phyloP scores from a whole-genome alignment of 2,113 vertebrate species.

The Cettia cetti region DNA sequence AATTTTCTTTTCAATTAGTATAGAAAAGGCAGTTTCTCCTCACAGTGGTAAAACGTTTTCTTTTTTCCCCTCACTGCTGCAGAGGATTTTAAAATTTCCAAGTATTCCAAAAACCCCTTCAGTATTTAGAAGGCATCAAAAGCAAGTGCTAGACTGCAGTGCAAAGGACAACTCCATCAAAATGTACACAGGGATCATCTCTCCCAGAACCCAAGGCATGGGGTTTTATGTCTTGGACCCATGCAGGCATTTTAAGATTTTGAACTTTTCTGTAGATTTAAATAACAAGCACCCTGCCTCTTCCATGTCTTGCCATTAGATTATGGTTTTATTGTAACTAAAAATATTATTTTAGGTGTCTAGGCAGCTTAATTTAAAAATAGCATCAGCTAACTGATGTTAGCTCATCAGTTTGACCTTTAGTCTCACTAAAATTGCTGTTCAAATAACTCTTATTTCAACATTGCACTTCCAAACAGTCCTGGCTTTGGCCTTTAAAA shows the following conservation, averaged over 20 bases:
- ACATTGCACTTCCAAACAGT: fast-evolving
- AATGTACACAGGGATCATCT: background rate
- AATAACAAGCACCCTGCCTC: background rate
- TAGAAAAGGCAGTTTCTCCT: background rate
- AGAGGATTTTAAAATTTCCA: background rate
- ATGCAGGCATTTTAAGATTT: background rate
- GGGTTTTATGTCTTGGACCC: no score
- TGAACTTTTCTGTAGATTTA: background rate
- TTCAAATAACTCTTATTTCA: background rate
- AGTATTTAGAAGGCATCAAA: background rate
- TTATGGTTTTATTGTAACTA: background rate
- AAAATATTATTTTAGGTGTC: background rate
- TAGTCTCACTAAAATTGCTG: background rate
- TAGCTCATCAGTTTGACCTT: background rate
- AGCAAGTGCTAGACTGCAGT: background rate
- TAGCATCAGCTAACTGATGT: background rate
- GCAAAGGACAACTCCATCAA: background rate
- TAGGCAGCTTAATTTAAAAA: background rate
- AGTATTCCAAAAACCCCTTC: background rate
- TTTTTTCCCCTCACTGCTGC: background rate
- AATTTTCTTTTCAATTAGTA: background rate
- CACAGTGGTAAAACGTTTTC: background rate
- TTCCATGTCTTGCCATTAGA: background rate
- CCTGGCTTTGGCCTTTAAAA: background rate
- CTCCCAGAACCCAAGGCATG: background rate